Conservation (phyloP, 2,888 invertebrate species). For the Falcaria lacertinaria region DNA sequence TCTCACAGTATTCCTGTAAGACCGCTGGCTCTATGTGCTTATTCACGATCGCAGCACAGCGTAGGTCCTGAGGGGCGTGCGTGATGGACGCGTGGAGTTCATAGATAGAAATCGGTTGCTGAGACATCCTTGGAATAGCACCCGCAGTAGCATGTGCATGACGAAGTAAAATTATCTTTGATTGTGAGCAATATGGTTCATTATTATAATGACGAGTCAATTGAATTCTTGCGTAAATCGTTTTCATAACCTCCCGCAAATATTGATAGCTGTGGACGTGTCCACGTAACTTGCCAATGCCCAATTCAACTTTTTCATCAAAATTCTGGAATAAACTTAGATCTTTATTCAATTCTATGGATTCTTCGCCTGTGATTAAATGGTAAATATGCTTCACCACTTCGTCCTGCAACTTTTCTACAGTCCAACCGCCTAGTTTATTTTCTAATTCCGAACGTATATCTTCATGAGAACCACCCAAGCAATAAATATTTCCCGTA, state of each 20-base stretch:
- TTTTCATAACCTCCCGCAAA: slow-evolving; percentile 3
- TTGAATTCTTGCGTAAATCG: slow-evolving; percentile 5
- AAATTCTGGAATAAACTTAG: background rate
- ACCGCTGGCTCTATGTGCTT: slow-evolving; percentile 6
- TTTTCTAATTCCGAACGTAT: background rate
- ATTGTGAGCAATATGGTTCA: slow-evolving; percentile 2
- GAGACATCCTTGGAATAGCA: background rate
- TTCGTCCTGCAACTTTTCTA: background rate
- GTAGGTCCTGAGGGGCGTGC: slow-evolving; percentile 5
- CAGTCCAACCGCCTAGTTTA: background rate
- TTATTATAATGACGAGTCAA: slow-evolving; percentile 4
- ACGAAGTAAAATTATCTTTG: slow-evolving; percentile 9
- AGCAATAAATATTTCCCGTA: slow-evolving; percentile 4
- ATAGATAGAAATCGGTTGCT: background rate
- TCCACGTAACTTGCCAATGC: background rate
- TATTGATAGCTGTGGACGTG: slow-evolving; percentile 8
- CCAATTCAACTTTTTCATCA: background rate
- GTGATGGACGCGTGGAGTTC: slow-evolving; percentile 5
- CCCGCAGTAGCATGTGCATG: background rate
- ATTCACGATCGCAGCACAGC: slow-evolving; percentile 9
- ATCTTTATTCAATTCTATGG: background rate
- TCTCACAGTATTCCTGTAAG: slow-evolving; percentile 5
- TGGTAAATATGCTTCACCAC: background rate
- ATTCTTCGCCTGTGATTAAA: slow-evolving; percentile 3
- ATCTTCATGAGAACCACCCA: slow-evolving; percentile 7